Conservation (phyloP, 1,140 invertebrate species). For the Luehdorfia chinensis region DNA sequence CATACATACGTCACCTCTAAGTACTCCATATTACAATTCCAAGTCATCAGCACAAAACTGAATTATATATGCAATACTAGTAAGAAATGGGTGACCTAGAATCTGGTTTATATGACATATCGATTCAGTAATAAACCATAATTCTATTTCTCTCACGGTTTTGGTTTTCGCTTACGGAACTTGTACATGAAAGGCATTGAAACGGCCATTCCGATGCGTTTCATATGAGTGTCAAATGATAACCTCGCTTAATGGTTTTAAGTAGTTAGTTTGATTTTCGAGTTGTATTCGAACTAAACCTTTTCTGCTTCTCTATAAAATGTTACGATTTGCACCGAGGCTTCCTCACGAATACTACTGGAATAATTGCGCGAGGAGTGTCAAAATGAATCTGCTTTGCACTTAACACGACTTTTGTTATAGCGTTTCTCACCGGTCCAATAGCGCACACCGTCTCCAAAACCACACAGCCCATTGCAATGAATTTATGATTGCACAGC, state of each 20-base stretch:
- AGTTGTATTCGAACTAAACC: slow-evolving; percentile 64
- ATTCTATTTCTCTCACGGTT: slow-evolving; percentile 33
- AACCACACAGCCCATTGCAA: slow-evolving; percentile 9
- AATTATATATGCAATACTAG: background rate
- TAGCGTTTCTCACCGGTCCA: background rate
- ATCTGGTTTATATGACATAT: slow-evolving; percentile 32
- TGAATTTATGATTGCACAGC: background rate
- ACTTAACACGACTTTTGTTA: slow-evolving; percentile 22
- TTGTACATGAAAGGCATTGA: slow-evolving; percentile 48
- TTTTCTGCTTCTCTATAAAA: slow-evolving; percentile 55
- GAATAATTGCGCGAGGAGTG: slow-evolving; percentile 40
- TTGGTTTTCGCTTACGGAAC: slow-evolving; percentile 47
- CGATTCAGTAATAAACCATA: slow-evolving; percentile 30
- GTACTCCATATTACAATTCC: too few relatives aligned
- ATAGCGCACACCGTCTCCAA: slow-evolving; percentile 16
- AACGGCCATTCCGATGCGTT: slow-evolving; percentile 33
- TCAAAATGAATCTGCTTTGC: slow-evolving; percentile 35
- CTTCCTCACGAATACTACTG: slow-evolving; percentile 41
- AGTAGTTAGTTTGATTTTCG: slow-evolving; percentile 66
- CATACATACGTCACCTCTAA: background rate
- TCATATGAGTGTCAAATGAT: slow-evolving; percentile 50
- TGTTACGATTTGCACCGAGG: slow-evolving; percentile 42
- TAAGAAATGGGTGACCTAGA: slow-evolving; percentile 25
- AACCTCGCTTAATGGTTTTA: slow-evolving; percentile 65
- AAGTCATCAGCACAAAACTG: too few relatives aligned